phyloP scores from a whole-genome alignment of 2,113 vertebrate genomes.

The Eleginops maclovinus region DNA sequence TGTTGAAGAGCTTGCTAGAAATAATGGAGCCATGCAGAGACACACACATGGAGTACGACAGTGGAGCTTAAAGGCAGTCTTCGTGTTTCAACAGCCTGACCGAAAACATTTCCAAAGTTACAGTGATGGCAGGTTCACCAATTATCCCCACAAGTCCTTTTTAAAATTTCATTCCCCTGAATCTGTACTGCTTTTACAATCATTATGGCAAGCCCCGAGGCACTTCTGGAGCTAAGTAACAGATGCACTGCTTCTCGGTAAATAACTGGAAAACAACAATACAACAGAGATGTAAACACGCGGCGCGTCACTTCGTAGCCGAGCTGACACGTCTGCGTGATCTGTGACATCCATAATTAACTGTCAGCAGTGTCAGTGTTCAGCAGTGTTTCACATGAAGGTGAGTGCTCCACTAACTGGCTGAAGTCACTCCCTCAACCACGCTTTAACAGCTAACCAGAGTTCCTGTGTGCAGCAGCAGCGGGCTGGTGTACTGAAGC shows the following conservation, averaged over 20 bases:
- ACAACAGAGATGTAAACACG: constrained; percentile 79
- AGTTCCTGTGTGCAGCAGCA: constrained; percentile 46
- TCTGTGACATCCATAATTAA: constrained; percentile 83
- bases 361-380: constrained; percentile 80
- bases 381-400: constrained; percentile 72
- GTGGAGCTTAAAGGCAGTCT: constrained; percentile 54
- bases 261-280: constrained; percentile 78
- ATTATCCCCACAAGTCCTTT: constrained; percentile 75
- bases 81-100: constrained; percentile 62
- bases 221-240: constrained; percentile 74
- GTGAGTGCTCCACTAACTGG: constrained; percentile 77
- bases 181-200: constrained; percentile 78
- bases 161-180: constrained; percentile 69
- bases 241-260: constrained; percentile 58
- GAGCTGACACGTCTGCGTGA: constrained; percentile 77
- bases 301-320: constrained; percentile 68
- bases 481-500: constrained; percentile 30
- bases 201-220: constrained; percentile 82
- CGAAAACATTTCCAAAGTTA: constrained; percentile 63
- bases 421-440: constrained; percentile 66
- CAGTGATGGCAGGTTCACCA: constrained; percentile 76
- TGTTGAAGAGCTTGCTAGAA: constrained; percentile 46
- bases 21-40: constrained; percentile 58
- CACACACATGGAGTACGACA: constrained; percentile 54
- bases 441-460: constrained; percentile 68